These are phyloP conservation scores for Lepidocyrtoides sp. DNA, from an alignment of 2,888 invertebrate genomes.

Conservation along the genomic window DNA sequence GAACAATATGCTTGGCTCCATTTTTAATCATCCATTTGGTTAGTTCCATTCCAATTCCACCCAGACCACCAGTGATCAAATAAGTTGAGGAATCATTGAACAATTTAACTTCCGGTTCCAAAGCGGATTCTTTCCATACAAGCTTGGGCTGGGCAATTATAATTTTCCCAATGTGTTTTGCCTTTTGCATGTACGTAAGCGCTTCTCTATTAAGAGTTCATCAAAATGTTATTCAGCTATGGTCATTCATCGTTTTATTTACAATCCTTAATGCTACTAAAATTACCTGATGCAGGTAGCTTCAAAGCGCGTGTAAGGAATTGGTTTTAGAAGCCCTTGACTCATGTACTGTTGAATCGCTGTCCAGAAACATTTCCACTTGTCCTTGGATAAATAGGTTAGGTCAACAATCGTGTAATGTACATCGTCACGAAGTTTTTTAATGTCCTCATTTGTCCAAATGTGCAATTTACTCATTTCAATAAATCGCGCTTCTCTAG, in stretches of 20 bases:
- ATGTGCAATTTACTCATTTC: constrained; percentile 81
- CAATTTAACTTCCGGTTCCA: constrained; percentile 33
- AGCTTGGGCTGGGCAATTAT: constrained; percentile 63
- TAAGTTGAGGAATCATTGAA: constrained; percentile 72
- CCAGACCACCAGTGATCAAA: constrained; percentile 81
- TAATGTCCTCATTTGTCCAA: constrained; percentile 81
- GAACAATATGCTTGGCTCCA: constrained; percentile 71
- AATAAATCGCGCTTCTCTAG: constrained; percentile 80
- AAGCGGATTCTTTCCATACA: constrained; percentile 36
- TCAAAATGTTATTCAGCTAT: too few relatives aligned
- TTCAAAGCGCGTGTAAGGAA: constrained; percentile 67
- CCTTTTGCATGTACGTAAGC: constrained; percentile 75
- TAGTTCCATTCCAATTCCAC: constrained; percentile 82
- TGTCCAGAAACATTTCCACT: constrained; percentile 1
- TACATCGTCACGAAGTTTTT: constrained; percentile 70
- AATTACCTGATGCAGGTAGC: constrained; percentile 66
- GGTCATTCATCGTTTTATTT: too few relatives aligned
- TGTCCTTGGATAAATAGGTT: constrained; percentile 5
- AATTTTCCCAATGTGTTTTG: constrained; percentile 77
- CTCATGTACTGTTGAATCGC: constrained; percentile 22
- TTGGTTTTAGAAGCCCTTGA: constrained; percentile 19
- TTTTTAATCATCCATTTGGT: constrained; percentile 81
- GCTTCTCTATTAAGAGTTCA: constrained; percentile 50
- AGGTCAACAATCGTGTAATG: constrained; percentile 76
- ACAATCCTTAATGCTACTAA: too few relatives aligned